Percentiles rank a stretch among this genome's conserved stretches.
Evolutionary conservation across 1,140 invertebrate species (phyloP).

Genomic region (Apis dorsata): DNA sequence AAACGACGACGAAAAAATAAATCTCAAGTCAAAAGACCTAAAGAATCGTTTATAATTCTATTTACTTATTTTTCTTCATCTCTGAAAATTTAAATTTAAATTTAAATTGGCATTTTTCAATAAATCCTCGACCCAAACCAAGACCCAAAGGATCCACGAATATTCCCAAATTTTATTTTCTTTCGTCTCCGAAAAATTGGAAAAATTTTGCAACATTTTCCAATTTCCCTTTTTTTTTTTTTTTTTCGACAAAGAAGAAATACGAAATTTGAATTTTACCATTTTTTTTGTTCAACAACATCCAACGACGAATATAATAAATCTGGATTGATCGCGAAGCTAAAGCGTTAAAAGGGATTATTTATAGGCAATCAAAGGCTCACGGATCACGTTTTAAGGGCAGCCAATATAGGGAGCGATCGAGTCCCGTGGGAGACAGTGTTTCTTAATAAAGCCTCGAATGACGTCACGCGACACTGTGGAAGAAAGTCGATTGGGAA

Average conservation of each 20-base stretch:
- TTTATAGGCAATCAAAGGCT: not conserved
- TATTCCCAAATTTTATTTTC: too few species aligned
- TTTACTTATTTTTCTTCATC: too few species aligned
- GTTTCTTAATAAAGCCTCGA: slow-evolving; percentile 28
- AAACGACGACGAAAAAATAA: too few species aligned
- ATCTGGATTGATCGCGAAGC: too few species aligned
- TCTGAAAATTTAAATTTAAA: too few species aligned
- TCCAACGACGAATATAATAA: not conserved
- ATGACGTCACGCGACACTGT: slow-evolving; percentile 26
- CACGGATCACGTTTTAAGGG: slow-evolving; percentile 9
- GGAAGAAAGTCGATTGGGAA: slow-evolving; percentile 28
- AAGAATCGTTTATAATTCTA: too few species aligned
- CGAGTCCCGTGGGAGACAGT: not conserved
- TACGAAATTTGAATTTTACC: too few species aligned
- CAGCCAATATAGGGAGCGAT: not conserved
- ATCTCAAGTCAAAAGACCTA: too few species aligned
- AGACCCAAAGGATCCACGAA: not conserved
- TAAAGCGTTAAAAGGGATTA: not conserved
- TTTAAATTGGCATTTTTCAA: too few species aligned
- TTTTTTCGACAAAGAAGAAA: too few species aligned
- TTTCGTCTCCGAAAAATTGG: not conserved
- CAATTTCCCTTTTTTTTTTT: not conserved
- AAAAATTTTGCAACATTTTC: not conserved
- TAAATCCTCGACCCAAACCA: too few species aligned
- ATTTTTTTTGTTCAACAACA: too few species aligned